Evolutionary conservation across 2,888 invertebrate species (phyloP), one percentile per base, ranked within the genome.

Genomic region (Clistopyga incitator): DNA sequence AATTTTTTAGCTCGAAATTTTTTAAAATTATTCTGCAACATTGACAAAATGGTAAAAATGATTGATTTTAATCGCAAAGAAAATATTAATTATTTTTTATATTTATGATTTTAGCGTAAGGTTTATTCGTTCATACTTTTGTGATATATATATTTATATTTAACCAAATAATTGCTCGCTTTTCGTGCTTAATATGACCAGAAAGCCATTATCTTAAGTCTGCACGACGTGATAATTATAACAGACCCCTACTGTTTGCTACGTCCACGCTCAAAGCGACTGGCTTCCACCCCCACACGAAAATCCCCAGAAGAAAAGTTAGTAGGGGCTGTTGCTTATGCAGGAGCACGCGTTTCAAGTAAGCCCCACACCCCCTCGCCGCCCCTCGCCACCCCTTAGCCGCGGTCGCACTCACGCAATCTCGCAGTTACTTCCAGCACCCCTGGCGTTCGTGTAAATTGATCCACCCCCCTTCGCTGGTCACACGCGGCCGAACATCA

Each of bases 381-480:
- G 38, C 61, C 54, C 82, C 68, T 75, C 77, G 76, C 50, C 34
- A 52, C 68, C 50, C 67, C 76, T 74, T 47, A 13, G 11, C 45
- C 61, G 18, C 23, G 74, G 52, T 71, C 68, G 47, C 18, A 47
- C 59, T 85, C 90, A 90, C 89, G 90, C 90, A 86, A 89, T 89
- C 87, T 86, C 87, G 45, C 87, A 80, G 87, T 89, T 90, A 89
- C 80, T 84, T 84, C 81, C 85, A 84, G 77, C 88, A 87, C 86
- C 89, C 86, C 84, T 38, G 82, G 84, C 81, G 88, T 87, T 84
- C 74, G 82, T 56, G 70, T 70, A 78, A 86, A 90, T 89, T 86
- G 87, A 85, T 84, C 85, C 79, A 86, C 79, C 74, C 76, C 81
- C 79, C 67, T 15, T 15, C 29, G 29, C 23, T 47, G 18, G 67